These are phyloP conservation scores for Monomorium pharaonis DNA, from an alignment of 1,140 invertebrate genomes.

Conservation along the genomic window DNA sequence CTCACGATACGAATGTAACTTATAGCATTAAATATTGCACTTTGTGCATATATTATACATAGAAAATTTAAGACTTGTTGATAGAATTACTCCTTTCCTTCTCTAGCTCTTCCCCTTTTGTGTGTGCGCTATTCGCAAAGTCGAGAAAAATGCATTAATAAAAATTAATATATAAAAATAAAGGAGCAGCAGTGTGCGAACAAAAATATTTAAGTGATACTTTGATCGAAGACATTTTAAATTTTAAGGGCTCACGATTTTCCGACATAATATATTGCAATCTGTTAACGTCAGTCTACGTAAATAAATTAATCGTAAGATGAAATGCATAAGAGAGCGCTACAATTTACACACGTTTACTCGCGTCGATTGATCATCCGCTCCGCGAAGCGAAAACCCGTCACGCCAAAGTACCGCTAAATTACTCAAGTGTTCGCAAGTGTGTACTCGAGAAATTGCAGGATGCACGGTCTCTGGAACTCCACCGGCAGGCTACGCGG, in stretches of 20 bases:
- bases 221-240: neutral
- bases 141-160: neutral
- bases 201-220: neutral
- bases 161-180: neutral
- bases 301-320: slow-evolving; percentile 63
- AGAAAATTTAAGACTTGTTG: neutral
- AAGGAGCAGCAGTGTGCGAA: neutral
- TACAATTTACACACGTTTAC: slow-evolving; percentile 69
- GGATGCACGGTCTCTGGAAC: slow-evolving; percentile 66
- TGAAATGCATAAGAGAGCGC: slow-evolving; percentile 55
- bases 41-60: neutral
- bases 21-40: neutral
- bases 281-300: slow-evolving; percentile 30
- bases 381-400: slow-evolving; percentile 71
- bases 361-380: slow-evolving; percentile 72
- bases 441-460: slow-evolving; percentile 72
- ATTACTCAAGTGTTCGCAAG: slow-evolving; percentile 73
- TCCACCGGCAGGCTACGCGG: slow-evolving; percentile 14
- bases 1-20: neutral
- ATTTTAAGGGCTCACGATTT: neutral
- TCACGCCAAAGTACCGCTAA: slow-evolving; percentile 72
- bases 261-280: neutral
- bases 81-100: neutral
- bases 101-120: neutral
- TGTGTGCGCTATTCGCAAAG: neutral